These are phyloP conservation scores for Chiridota heheva DNA, from an alignment of 35 echinoderm and acorn worm species.

Conservation along the genomic window DNA sequence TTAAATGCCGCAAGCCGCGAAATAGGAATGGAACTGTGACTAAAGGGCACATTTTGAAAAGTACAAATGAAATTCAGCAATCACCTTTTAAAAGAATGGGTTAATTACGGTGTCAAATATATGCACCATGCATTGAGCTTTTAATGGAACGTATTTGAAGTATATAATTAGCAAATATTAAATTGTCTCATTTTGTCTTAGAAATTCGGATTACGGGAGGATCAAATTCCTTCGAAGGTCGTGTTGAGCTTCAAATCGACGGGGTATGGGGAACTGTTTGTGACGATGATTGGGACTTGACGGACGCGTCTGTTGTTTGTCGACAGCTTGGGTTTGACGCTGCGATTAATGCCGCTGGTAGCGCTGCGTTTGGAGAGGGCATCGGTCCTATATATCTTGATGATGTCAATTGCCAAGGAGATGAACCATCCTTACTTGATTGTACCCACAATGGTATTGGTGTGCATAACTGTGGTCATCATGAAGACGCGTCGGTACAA, in stretches of 20 bases:
- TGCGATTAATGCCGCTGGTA: conserved; percentile 2
- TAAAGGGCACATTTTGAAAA: too few relatives aligned
- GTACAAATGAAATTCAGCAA: too few relatives aligned
- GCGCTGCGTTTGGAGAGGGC: conserved; percentile 12
- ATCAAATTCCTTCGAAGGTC: neutral
- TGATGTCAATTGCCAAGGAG: conserved; percentile 27
- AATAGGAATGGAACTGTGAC: too few relatives aligned
- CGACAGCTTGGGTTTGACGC: conserved; percentile 13
- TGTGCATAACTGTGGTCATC: conserved; percentile 40
- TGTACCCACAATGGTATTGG: conserved; percentile 31
- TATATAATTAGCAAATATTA: too few relatives aligned
- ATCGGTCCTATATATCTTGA: conserved; percentile 35
- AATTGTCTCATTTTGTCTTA: too few relatives aligned
- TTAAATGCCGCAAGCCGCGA: too few relatives aligned
- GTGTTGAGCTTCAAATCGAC: conserved; percentile 30
- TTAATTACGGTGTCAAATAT: too few relatives aligned
- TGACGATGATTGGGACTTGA: conserved; percentile 15
- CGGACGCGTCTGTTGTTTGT: conserved; percentile 50
- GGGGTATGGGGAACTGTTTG: conserved; percentile 42
- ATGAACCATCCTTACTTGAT: neutral
- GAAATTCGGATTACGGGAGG: too few relatives aligned
- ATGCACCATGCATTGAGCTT: too few relatives aligned
- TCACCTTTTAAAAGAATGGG: too few relatives aligned
- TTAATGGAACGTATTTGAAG: too few relatives aligned
- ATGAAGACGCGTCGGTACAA: conserved; percentile 27